Percentiles rank a stretch among this genome's conserved stretches.
Conservation (phyloP, 2,113 vertebrate species). For the Corythoichthys intestinalis region DNA sequence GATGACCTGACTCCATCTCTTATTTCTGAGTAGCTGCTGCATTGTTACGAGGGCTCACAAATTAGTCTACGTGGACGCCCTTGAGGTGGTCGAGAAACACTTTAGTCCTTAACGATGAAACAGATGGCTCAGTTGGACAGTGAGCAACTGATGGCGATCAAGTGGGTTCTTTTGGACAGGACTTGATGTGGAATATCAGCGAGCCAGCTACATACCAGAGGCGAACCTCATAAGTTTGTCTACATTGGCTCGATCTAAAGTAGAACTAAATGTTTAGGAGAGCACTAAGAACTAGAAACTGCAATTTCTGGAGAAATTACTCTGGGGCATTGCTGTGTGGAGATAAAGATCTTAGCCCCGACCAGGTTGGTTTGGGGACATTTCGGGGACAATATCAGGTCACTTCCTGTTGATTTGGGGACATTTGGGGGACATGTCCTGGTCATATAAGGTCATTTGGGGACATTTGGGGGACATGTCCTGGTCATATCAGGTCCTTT, state of each 20-base stretch:
- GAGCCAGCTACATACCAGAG: constrained; percentile 35
- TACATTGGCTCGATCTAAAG: not conserved
- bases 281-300: not conserved
- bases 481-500: too few relatives aligned
- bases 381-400: too few relatives aligned
- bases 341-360: too few relatives aligned
- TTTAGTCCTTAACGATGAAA: constrained; percentile 46
- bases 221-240: constrained; percentile 21
- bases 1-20: too few relatives aligned
- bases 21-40: too few relatives aligned
- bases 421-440: too few relatives aligned
- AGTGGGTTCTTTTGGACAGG: constrained; percentile 57
- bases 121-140: constrained; percentile 47
- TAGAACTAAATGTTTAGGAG: not conserved
- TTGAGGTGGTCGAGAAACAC: constrained; percentile 32
- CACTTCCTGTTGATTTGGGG: too few relatives aligned
- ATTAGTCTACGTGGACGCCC: not conserved
- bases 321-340: too few relatives aligned
- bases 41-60: not conserved
- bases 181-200: constrained; percentile 45
- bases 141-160: constrained; percentile 47
- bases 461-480: too few relatives aligned
- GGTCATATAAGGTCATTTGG: too few relatives aligned
- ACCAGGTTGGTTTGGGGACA: too few relatives aligned
- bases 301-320: too few relatives aligned